Evolutionary conservation across 2,888 invertebrate species (phyloP).

Genomic region (Leptarthrus brevirostris): DNA sequence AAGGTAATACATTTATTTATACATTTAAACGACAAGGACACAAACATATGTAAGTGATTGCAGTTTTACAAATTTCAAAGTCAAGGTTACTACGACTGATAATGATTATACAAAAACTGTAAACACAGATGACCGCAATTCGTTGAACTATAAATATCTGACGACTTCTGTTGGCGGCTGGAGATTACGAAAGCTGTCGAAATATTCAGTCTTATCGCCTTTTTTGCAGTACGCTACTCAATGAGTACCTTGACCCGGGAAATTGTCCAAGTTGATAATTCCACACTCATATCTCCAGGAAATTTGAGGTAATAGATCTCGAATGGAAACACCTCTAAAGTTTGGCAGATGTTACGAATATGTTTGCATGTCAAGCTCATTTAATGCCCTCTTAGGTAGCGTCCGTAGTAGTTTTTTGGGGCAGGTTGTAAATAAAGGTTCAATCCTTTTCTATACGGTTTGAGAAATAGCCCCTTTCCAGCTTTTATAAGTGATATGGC

Average conservation of each 20-base stretch:
- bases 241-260: slow-evolving; percentile 59
- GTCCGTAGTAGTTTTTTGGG: slow-evolving; percentile 58
- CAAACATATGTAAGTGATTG: no score
- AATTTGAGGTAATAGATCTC: slow-evolving; percentile 47
- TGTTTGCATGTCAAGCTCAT: slow-evolving; percentile 58
- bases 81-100: no score
- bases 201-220: no score
- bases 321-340: slow-evolving; percentile 59
- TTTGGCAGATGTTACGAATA: slow-evolving; percentile 58
- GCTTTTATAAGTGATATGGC: slow-evolving; percentile 60
- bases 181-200: slow-evolving; percentile 59
- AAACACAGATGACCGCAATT: no score
- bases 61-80: no score
- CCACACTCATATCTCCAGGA: slow-evolving; percentile 48
- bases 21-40: no score
- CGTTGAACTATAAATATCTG: no score
- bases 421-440: slow-evolving; percentile 45
- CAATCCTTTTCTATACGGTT: slow-evolving; percentile 57
- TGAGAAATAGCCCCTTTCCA: slow-evolving; percentile 58
- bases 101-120: no score
- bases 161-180: no score
- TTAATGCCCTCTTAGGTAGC: slow-evolving; percentile 55
- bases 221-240: slow-evolving; percentile 63
- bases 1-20: no score
- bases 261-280: slow-evolving; percentile 57